Evolutionary conservation across 2,113 vertebrate genomes (phyloP).

Genomic region (Prietella phreatophila): DNA sequence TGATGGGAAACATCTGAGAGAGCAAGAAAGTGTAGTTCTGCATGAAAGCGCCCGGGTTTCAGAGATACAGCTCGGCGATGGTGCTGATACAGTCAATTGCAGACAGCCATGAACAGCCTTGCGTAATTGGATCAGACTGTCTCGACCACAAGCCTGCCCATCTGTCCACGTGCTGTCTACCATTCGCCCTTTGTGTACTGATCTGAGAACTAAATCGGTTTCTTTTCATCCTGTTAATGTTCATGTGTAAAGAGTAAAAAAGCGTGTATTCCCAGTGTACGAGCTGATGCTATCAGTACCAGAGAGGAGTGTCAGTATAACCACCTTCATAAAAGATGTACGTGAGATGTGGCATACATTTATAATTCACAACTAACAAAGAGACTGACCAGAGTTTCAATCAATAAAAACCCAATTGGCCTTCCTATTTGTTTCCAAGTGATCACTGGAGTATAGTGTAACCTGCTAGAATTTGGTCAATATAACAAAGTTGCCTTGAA

Average conservation of each 20-base stretch:
- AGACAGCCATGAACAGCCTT: constrained; percentile 8
- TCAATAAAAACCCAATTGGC: constrained; percentile 39
- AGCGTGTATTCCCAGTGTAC: neutral
- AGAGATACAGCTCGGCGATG: constrained; percentile 6
- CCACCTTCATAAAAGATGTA: neutral
- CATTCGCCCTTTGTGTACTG: neutral
- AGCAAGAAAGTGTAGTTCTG: constrained; percentile 29
- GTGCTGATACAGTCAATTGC: constrained; percentile 23
- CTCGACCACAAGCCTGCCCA: neutral
- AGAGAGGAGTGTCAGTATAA: neutral
- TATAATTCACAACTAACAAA: constrained; percentile 23
- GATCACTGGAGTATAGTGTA: neutral
- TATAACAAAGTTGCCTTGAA: constrained; percentile 27
- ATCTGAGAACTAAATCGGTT: neutral
- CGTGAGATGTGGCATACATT: neutral
- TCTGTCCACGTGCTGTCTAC: neutral
- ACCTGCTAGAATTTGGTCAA: constrained; percentile 32
- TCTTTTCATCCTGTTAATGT: neutral
- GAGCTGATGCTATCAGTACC: neutral
- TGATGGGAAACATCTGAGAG: constrained; percentile 10
- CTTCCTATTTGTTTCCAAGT: constrained; percentile 27
- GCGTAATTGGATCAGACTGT: constrained; percentile 21
- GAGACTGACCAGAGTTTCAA: constrained; percentile 12
- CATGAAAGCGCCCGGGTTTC: neutral
- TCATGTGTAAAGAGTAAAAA: neutral